A percentile compares a stretch with the other conserved stretches of the same genome.
Evolutionary conservation across 2,888 invertebrate species (phyloP).

Genomic region (Onthophagus sagittarius): DNA sequence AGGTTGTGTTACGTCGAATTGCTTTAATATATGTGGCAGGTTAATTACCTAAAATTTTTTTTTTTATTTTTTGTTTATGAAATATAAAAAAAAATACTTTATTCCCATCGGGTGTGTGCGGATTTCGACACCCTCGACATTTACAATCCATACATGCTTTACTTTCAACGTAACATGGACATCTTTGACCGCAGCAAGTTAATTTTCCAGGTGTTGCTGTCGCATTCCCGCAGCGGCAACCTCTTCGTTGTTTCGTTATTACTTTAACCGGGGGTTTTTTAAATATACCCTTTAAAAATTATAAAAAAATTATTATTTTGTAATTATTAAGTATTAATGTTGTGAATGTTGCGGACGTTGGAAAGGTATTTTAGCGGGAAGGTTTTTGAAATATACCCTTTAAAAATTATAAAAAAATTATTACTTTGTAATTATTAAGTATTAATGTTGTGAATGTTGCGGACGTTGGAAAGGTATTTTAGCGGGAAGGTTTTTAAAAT

Average conservation of each 20-base stretch:
- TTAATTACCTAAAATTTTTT: slow-evolving; percentile 31
- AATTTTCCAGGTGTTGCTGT: slow-evolving; percentile 84
- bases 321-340: too few species aligned
- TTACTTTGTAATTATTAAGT: too few species aligned
- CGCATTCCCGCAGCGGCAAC: slow-evolving; percentile 88
- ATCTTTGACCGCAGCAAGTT: slow-evolving; percentile 90
- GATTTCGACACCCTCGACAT: slow-evolving; percentile 90
- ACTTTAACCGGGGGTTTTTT: slow-evolving; percentile 52
- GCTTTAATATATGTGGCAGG: slow-evolving; percentile 22
- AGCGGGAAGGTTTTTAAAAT: too few species aligned
- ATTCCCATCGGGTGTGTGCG: slow-evolving; percentile 76
- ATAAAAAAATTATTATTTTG: background rate
- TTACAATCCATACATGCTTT: slow-evolving; percentile 87
- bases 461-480: too few species aligned
- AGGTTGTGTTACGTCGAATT: slow-evolving; percentile 16
- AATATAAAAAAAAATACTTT: slow-evolving; percentile 54
- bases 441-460: too few species aligned
- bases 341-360: too few species aligned
- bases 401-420: too few species aligned
- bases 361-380: too few species aligned
- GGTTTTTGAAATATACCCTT: too few species aligned
- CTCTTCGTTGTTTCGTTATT: slow-evolving; percentile 57
- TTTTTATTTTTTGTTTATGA: background rate
- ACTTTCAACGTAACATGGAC: slow-evolving; percentile 89
- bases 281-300: slow-evolving; percentile 47